A percentile compares a stretch with the other conserved stretches of the same genome.
Conservation (phyloP, 2,113 vertebrate genomes). For the Maccullochella peelii region DNA sequence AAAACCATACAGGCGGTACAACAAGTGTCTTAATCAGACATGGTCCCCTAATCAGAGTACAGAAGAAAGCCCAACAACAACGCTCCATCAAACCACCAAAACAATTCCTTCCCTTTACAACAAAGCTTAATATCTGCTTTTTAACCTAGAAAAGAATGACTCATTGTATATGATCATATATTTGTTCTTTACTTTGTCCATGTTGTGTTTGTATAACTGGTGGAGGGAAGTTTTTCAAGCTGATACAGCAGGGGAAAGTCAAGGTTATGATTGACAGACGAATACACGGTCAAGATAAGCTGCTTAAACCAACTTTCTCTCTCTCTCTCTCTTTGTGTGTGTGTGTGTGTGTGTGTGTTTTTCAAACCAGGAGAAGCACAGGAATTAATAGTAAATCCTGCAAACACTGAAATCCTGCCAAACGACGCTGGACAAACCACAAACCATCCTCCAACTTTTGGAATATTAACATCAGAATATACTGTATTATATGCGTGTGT, state of each 20-base stretch:
- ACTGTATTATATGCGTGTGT: neutral
- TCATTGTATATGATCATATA: too few relatives aligned
- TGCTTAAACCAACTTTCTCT: constrained; percentile 15
- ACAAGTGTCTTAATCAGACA: too few relatives aligned
- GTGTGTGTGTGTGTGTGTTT: neutral
- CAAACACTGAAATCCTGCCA: neutral
- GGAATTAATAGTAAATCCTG: constrained; percentile 22
- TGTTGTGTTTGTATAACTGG: neutral
- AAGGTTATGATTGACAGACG: constrained; percentile 24
- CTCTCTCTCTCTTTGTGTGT: neutral
- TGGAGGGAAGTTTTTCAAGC: neutral
- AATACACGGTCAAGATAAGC: constrained; percentile 14
- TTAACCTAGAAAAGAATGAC: too few relatives aligned
- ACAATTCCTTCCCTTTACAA: too few relatives aligned
- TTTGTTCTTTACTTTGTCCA: neutral
- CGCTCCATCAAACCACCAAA: too few relatives aligned
- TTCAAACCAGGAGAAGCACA: constrained; percentile 1
- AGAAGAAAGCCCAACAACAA: too few relatives aligned
- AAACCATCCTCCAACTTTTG: constrained; percentile 4
- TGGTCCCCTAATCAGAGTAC: too few relatives aligned
- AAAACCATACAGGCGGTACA: too few relatives aligned
- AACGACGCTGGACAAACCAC: constrained; percentile 1
- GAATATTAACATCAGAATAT: neutral
- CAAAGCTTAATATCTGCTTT: too few relatives aligned
- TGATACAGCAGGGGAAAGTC: neutral